Base-by-base conservation (phyloP, 2,888 invertebrate genomes). In the Frankliniella fusca region DNA sequence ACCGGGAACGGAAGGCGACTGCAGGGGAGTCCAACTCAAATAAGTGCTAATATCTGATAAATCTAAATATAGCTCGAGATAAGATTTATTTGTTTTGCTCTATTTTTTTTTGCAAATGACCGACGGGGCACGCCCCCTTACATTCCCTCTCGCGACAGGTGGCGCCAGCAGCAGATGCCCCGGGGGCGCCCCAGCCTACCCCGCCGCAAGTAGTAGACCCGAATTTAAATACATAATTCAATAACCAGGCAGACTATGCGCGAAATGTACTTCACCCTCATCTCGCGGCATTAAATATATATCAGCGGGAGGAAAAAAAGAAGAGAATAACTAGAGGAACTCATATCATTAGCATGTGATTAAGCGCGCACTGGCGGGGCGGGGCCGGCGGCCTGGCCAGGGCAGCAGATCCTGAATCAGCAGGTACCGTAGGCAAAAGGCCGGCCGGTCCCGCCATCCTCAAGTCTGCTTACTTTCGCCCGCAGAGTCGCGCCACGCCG, bases 271-370 rank as follows among this genome's bases (percentile, higher is more conserved):
- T 61, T n/a, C 20, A 61, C 18, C 61, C 61, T 61, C 61, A 61
- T 61, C 61, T 61, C 61, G 18, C 61, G 23, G 27, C 70, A 23
- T 76, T 76, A 76, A n/a, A 76, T 76, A 76, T 27, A 5, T 76
- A 76, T 76, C 70, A n/a, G 70, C 27, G 20, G 61, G 61, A 18
- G 61, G 61, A 61, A n/a, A 61, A 61, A 27, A 76, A 70, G n/a
- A 76, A 23, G 27, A 76, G 70, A 76, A 76, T 76, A 76, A 76
- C 70, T 76, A 23, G 70, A 76, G 70, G 70, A 61, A 61, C 70
- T 76, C 70, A 76, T 76, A 76, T 76, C 70, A 76, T 76, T 76
- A 76, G 70, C 70, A 76, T 76, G 70, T 76, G 23, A 76, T 76
- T 76, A 76, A 27, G 70, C 54, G 15, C 54, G 54, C 15, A 18